Evolutionary conservation across 2,113 vertebrate genomes (phyloP).

Genomic region (Pluvialis apricaria): DNA sequence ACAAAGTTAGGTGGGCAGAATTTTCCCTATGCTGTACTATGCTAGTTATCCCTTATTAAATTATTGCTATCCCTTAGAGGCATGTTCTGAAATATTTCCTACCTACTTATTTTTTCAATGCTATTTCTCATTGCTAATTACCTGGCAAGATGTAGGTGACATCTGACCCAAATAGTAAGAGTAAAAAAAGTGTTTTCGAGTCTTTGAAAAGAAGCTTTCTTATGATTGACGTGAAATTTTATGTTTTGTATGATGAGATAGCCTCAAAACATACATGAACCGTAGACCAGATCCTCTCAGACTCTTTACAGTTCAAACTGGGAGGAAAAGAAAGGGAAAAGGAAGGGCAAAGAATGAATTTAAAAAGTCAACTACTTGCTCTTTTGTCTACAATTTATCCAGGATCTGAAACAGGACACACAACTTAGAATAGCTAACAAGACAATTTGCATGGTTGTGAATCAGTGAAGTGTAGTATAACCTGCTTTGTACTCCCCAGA

Average conservation of each 20-base stretch:
- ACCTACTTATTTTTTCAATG: slow-evolving; percentile 20
- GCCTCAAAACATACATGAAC: neutral
- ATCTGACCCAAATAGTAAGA: slow-evolving; percentile 27
- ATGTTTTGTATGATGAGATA: neutral
- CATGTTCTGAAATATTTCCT: slow-evolving; percentile 46
- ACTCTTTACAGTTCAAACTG: neutral
- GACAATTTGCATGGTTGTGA: neutral
- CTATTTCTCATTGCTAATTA: slow-evolving; percentile 58
- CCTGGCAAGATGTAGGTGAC: slow-evolving; percentile 33
- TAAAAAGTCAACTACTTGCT: neutral
- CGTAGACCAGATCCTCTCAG: neutral
- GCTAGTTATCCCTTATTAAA: slow-evolving; percentile 57
- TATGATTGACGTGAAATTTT: neutral
- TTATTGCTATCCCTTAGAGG: slow-evolving; percentile 60
- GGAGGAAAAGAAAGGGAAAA: neutral
- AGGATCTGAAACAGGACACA: neutral
- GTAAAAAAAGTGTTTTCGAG: neutral
- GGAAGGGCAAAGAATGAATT: neutral
- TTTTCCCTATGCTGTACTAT: slow-evolving; percentile 9
- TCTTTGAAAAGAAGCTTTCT: neutral
- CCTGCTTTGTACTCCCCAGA: neutral
- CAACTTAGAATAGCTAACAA: neutral
- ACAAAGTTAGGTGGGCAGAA: slow-evolving; percentile 30
- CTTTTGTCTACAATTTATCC: neutral
- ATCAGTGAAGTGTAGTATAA: neutral